Conservation (phyloP, 2,888 invertebrate genomes). For the Pammene fasciana region DNA sequence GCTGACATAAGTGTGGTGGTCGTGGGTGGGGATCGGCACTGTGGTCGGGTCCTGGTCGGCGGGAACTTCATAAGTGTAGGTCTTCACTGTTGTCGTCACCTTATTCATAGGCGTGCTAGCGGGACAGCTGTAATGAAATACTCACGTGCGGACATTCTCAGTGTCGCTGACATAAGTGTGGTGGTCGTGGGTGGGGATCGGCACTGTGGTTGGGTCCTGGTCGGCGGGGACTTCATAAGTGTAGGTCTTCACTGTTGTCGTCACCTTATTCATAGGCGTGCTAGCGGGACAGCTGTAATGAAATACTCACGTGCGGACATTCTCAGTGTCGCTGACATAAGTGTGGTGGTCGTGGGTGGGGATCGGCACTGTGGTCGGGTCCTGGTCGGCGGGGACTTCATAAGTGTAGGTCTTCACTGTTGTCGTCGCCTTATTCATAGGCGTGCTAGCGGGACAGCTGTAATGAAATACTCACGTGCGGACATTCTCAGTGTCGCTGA, state of each 20-base stretch:
- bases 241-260: too few relatives aligned
- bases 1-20: slow-evolving; percentile 56
- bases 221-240: slow-evolving; percentile 91
- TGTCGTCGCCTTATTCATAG: too few relatives aligned
- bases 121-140: slow-evolving; percentile 59
- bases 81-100: slow-evolving; percentile 89
- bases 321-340: slow-evolving; percentile 46
- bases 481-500: neutral
- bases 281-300: neutral
- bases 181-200: slow-evolving; percentile 63
- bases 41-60: slow-evolving; percentile 84
- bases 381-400: slow-evolving; percentile 88
- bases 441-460: neutral
- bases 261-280: neutral
- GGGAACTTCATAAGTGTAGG: slow-evolving; percentile 91
- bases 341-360: slow-evolving; percentile 61
- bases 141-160: neutral
- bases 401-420: slow-evolving; percentile 78
- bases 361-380: slow-evolving; percentile 76
- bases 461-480: slow-evolving; percentile 3
- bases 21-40: slow-evolving; percentile 66
- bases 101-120: slow-evolving; percentile 86
- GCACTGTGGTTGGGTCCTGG: slow-evolving; percentile 79
- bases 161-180: slow-evolving; percentile 52
- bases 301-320: slow-evolving; percentile 8